Percentiles rank a stretch among this genome's conserved stretches.
phyloP scores from a whole-genome alignment of 2,113 vertebrate species.

The Corythoichthys haematopterus region DNA sequence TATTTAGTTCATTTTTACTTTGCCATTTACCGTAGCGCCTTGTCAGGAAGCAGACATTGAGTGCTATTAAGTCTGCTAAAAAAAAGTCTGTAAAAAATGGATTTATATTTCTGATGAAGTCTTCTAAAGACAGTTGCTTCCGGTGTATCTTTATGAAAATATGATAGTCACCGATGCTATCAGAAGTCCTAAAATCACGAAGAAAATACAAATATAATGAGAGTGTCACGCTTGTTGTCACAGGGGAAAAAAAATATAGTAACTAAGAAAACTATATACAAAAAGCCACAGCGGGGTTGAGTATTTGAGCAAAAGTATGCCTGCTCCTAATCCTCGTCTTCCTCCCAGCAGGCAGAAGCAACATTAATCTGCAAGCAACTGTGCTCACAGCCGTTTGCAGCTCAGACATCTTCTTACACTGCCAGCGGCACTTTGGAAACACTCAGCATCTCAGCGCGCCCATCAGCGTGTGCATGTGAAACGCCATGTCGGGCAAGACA shows the following conservation, averaged over 20 bases:
- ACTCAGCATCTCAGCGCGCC: slow-evolving; percentile 50
- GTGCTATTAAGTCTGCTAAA: too few relatives aligned
- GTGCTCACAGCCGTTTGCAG: slow-evolving; percentile 49
- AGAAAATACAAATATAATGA: neutral
- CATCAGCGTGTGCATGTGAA: slow-evolving; percentile 63
- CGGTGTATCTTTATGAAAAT: neutral
- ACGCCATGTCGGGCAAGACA: slow-evolving; percentile 50
- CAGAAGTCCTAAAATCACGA: neutral
- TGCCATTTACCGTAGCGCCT: too few relatives aligned
- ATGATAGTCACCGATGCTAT: neutral
- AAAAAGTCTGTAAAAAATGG: too few relatives aligned
- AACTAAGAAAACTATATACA: slow-evolving; percentile 21
- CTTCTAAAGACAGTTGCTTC: too few relatives aligned
- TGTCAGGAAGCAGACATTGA: too few relatives aligned
- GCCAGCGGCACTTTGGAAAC: slow-evolving; percentile 62
- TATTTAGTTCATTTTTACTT: too few relatives aligned
- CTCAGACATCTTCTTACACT: slow-evolving; percentile 48
- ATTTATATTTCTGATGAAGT: too few relatives aligned
- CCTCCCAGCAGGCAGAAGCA: slow-evolving; percentile 55
- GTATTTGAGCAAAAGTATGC: slow-evolving; percentile 35
- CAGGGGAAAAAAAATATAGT: neutral
- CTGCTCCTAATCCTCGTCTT: slow-evolving; percentile 46
- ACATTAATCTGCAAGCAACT: slow-evolving; percentile 65
- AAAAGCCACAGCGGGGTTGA: slow-evolving; percentile 25
- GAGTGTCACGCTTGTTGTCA: neutral